Conservation (phyloP, 2,888 invertebrate genomes). For the Lochmaea crataegi region DNA sequence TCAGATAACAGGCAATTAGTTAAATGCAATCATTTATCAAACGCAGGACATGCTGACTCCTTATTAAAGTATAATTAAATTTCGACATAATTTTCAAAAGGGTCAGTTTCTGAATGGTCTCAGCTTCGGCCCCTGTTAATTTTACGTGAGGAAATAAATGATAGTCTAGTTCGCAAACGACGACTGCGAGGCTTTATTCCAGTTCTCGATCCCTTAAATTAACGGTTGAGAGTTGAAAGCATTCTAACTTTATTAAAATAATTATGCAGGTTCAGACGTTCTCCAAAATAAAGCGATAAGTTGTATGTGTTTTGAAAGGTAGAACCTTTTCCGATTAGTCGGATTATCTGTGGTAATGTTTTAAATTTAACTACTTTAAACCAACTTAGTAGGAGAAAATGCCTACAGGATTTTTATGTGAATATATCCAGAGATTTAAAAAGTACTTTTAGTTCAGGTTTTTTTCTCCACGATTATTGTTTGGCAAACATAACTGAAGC, state of each 20-base stretch:
- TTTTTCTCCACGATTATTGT: no score
- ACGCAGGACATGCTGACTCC: conserved; percentile 55
- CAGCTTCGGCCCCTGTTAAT: conserved; percentile 45
- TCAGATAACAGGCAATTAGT: conserved; percentile 65
- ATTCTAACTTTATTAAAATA: conserved; percentile 48
- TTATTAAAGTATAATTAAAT: conserved; percentile 65
- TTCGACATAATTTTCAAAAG: conserved; percentile 61
- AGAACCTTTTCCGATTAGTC: background rate
- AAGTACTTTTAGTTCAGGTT: no score
- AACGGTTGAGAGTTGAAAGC: conserved; percentile 41
- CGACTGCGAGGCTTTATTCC: conserved; percentile 19
- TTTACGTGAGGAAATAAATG: conserved; percentile 50
- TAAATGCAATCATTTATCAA: conserved; percentile 65
- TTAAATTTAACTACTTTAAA: no score
- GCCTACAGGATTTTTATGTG: no score
- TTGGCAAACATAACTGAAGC: no score
- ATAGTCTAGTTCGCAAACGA: conserved; percentile 42
- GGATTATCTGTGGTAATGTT: background rate
- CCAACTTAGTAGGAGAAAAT: no score
- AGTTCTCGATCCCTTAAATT: conserved; percentile 44
- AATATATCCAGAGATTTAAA: no score
- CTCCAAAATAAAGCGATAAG: conserved; percentile 21
- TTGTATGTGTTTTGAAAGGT: conserved; percentile 14
- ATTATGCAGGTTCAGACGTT: conserved; percentile 38
- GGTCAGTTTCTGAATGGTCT: conserved; percentile 55